Base-by-base conservation (phyloP, 2,113 vertebrate genomes). In the Sylvia atricapilla region DNA sequence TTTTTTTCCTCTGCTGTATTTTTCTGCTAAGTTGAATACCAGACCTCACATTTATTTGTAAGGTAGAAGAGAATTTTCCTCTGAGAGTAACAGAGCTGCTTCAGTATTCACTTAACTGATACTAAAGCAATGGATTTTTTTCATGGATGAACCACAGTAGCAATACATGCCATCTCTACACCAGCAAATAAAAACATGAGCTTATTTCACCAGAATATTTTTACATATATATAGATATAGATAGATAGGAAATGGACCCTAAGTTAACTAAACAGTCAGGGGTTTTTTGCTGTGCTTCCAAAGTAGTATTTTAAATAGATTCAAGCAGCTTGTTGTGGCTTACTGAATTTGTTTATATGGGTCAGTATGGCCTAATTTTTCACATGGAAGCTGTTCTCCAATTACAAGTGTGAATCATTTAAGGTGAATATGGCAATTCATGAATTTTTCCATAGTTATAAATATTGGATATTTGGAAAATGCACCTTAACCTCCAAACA, bases 311-410 rank as follows among this genome's bases (percentile, higher is more conserved):
- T 78, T 63, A 73, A 91, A 74, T 50, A 67, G 72, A 50, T 73
- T 79, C 47, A n/a, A 67, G 15, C 64, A 55, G 58, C 43, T 64
- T 94, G 68, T 63, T 86, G 23, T 89, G 73, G 17, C 66, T 91
- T 90, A 69, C 70, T 56, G 52, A 58, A 53, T 72, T 92, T 90
- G 22, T 90, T 93, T 97, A 59, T 64, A 43, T 62, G 84, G 84
- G 89, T 89, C 62, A 95, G 35, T 69, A 77, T 84, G 82, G 87
- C 46, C 81, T 63, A 82, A 60, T 64, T 69, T 90, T 86, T 86
- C 66, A 33, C 37, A 53, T 1, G 6, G 60, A 77, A 84, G 41
- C n/a, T 87, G 60, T 78, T 73, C 63, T 87, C 46, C 72, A 62
- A 6, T 86, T 90, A 55, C 35, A 90, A 47, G 10, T 0, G 0